Base-by-base conservation (phyloP, 2,888 invertebrate genomes). In the Nomada ferruginata region DNA sequence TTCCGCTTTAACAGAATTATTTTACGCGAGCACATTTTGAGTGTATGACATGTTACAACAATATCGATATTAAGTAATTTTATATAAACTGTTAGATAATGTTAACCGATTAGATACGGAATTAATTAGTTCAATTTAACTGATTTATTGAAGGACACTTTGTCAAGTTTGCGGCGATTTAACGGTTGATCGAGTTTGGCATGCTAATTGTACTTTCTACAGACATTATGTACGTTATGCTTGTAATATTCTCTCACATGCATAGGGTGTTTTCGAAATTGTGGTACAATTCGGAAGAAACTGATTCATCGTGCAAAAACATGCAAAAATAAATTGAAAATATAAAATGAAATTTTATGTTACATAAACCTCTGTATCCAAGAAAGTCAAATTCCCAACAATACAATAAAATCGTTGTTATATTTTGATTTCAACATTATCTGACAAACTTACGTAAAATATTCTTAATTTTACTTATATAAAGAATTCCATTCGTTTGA, bases 161-260 rank as follows among this genome's bases (percentile, higher is more conserved):
- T 71, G 69, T 73, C 68, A 80, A 77, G 78, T 78, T 82, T 80
- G 55, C 60, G 74, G 60, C 82, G 79, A 85, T 89, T 89, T 86
- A 82, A 87, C 84, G 88, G 85, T 88, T 83, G 85, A 87, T 89
- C 84, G 86, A 77, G 44, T 65, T n/a, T 53, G 9, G 61, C 57
- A 47, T 65, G 60, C 74, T 70, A 70, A 63, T 72, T 79, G 73
- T 66, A 85, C 85, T 87, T 86, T 87, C 83, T 87, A 85, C 73
- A 80, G 47, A 74, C 75, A 70, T 79, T 76, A 82, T 82, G 55
- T 83, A 80, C 82, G 84, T 87, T 79, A 68, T 52, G 71, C 55
- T 57, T 36, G 47, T 47, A 60, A 55, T 55, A 36, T 36, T 36
- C 36, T 13, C 50, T 29, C 29, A 57, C 52, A 53, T 66, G 15